phyloP scores from a whole-genome alignment of 2,113 vertebrate genomes.

The Hydropotes inermis region DNA sequence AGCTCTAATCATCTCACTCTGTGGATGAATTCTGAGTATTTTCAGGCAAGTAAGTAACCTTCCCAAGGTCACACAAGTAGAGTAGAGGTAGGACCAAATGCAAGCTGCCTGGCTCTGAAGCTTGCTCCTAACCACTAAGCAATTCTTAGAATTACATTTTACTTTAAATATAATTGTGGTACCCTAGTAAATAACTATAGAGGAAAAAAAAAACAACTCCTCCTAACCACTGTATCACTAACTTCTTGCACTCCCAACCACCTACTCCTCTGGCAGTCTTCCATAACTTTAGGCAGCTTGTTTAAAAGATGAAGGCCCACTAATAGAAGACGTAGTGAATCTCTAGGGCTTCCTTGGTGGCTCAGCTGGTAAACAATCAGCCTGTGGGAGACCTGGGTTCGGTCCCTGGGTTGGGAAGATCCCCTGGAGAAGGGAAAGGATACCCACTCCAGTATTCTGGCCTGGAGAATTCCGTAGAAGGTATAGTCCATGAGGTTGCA shows the following conservation, averaged over 20 bases:
- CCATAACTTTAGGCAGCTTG: background rate
- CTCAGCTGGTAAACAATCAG: background rate
- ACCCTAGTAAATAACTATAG: background rate
- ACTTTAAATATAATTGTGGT: slow-evolving; percentile 11
- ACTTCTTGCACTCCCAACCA: background rate
- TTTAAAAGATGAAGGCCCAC: background rate
- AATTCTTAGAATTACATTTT: slow-evolving; percentile 10
- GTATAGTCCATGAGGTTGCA: background rate
- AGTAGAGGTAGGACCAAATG: background rate
- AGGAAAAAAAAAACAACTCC: background rate
- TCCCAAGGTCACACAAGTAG: background rate
- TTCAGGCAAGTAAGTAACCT: slow-evolving; percentile 21
- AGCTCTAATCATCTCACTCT: background rate
- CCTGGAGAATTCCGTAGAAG: background rate
- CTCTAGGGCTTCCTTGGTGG: background rate
- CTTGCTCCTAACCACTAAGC: background rate
- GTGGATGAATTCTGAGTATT: background rate
- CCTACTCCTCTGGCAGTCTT: background rate
- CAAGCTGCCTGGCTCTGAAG: background rate
- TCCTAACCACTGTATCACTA: background rate
- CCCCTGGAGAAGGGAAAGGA: background rate
- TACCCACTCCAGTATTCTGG: background rate
- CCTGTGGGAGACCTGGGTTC: rapidly evolving
- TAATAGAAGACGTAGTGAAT: background rate
- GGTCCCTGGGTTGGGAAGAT: background rate